Evolutionary conservation across 1,140 invertebrate species (phyloP).

Genomic region (Heliconius hewitsoni): DNA sequence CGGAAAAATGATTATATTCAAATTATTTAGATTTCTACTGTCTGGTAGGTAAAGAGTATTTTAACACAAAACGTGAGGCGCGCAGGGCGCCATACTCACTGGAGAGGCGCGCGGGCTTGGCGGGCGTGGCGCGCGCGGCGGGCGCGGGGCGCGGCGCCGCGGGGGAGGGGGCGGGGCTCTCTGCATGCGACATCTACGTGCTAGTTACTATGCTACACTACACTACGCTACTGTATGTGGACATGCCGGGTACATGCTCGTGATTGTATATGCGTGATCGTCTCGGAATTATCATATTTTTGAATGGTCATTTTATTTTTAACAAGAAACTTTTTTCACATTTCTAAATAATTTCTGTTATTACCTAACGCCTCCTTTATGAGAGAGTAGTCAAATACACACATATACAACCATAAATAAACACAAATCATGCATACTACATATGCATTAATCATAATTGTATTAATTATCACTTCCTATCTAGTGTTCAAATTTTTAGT

Average conservation of each 20-base stretch:
- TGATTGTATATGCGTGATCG: constrained; percentile 38
- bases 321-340: no score
- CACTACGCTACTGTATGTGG: constrained; percentile 33
- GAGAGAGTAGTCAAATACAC: neutral
- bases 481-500: neutral
- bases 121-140: constrained; percentile 61
- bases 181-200: constrained; percentile 78
- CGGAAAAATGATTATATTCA: no score
- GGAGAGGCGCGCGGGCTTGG: constrained; percentile 71
- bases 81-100: constrained; percentile 60
- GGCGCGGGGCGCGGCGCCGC: constrained; percentile 37
- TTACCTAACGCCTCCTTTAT: neutral
- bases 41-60: no score
- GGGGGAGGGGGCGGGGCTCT: constrained; percentile 47
- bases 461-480: neutral
- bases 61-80: no score
- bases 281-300: no score
- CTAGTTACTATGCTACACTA: constrained; percentile 70
- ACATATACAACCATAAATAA: constrained; percentile 27
- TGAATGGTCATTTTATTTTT: no score
- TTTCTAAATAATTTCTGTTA: neutral
- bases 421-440: constrained; percentile 49
- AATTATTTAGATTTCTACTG: no score
- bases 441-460: constrained; percentile 30
- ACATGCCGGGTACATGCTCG: constrained; percentile 54